Conservation (phyloP, 2,113 vertebrate genomes). For the Danio rerio region GRCz12tu NC_133193.1:45971501-45972000, state of each 20-base stretch:
- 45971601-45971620: conserved; percentile 59
- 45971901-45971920: background rate
- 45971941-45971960: background rate
- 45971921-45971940: background rate
- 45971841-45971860: conserved; percentile 5
- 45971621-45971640: conserved; percentile 54
- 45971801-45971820: conserved; percentile 32
- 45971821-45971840: conserved; percentile 17
- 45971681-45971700: conserved; percentile 34
- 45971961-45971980: conserved; percentile 1
- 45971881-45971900: background rate
- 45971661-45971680: conserved; percentile 53
- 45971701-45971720: conserved; percentile 67
- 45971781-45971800: conserved; percentile 32
- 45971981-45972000: background rate
- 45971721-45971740: conserved; percentile 62
- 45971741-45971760: conserved; percentile 58
- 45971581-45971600: conserved; percentile 62
- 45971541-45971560: conserved; percentile 57
- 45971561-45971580: conserved; percentile 57
- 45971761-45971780: conserved; percentile 51
- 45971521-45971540: conserved; percentile 15
- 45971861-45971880: conserved; percentile 4
- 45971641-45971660: conserved; percentile 62
- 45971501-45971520: conserved; percentile 29